Evolutionary conservation across 1,140 invertebrate genomes (phyloP), one percentile per base, ranked within the genome.

Genomic region (Galleria mellonella): DNA sequence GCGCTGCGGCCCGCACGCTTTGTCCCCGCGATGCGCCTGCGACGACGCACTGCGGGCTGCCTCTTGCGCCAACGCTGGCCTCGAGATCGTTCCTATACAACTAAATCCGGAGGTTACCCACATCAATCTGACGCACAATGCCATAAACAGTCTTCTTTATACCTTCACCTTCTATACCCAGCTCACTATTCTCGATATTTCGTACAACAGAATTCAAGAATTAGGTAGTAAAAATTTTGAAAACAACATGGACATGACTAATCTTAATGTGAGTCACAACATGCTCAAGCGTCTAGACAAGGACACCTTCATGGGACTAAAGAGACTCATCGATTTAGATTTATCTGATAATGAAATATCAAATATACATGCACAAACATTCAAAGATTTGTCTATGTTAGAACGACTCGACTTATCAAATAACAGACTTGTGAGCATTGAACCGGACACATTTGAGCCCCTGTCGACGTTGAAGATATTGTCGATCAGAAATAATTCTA

Each of bases 11-110:
- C 9, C 66, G 86, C 42, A 92, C 91, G 33, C 89, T 95, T 31
- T 96, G 95, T 78, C 95, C 95, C 88, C 90, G 12, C 89, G 91
- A 51, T 97, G 95, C 72, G 87, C 87, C 32, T 97, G 95, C 87
- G 91, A 95, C 87, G 93, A 96, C 74, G 90, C 94, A 15, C 83
- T 90, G 17, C 88, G 94, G 32, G 89, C 89, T 9, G 91, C 91
- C 1, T 89, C 91, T 35, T 97, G 95, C 73, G 91, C 91, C 45
- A 90, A 90, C 53, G 93, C 92, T 8, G 89, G 88, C 35, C 88
- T 96, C 35, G 94, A 95, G 71, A 91, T 95, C 54, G 92, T 96
- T 23, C 95, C 95, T 27, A 95, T 96, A 47, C 94, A 95, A 65
- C 88, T 96, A 54, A 96, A 96, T 71, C 94, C 93, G n/a, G 92